Evolutionary conservation across 2,888 invertebrate genomes (phyloP).

Genomic region (Orthosia cruda): DNA sequence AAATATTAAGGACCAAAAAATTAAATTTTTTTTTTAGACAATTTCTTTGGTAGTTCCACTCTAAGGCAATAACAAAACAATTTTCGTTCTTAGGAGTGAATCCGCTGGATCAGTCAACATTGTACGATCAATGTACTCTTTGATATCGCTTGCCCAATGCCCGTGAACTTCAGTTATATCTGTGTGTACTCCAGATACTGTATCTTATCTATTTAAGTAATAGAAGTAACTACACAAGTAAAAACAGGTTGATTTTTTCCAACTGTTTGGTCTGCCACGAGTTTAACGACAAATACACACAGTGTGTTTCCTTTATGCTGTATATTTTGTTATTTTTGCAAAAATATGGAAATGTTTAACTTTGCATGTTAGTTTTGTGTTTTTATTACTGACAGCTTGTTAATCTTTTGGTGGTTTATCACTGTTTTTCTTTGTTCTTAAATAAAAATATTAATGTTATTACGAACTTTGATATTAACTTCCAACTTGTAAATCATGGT

Average conservation of each 20-base stretch:
- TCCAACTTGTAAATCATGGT: conserved; percentile 3
- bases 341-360: conserved; percentile 17
- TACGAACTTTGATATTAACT: conserved; percentile 4
- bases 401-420: conserved; percentile 26
- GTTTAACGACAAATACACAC: conserved; percentile 34
- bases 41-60: background rate
- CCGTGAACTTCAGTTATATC: conserved; percentile 68
- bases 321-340: conserved; percentile 19
- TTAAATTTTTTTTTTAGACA: background rate
- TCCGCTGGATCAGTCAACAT: background rate
- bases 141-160: conserved; percentile 48
- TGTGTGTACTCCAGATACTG: conserved; percentile 58
- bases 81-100: background rate
- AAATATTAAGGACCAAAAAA: conserved; percentile 10
- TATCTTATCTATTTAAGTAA: conserved; percentile 58
- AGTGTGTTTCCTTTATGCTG: conserved; percentile 23
- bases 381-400: conserved; percentile 35
- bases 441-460: conserved; percentile 18
- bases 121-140: conserved; percentile 66
- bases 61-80: background rate
- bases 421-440: conserved; percentile 34
- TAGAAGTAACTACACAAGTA: conserved; percentile 43
- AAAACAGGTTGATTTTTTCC: conserved; percentile 44
- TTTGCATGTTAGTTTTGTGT: conserved; percentile 7
- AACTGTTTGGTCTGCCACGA: conserved; percentile 25